Evolutionary conservation across 2,113 vertebrate genomes (phyloP).

Genomic region (Tylochromis polylepis): DNA sequence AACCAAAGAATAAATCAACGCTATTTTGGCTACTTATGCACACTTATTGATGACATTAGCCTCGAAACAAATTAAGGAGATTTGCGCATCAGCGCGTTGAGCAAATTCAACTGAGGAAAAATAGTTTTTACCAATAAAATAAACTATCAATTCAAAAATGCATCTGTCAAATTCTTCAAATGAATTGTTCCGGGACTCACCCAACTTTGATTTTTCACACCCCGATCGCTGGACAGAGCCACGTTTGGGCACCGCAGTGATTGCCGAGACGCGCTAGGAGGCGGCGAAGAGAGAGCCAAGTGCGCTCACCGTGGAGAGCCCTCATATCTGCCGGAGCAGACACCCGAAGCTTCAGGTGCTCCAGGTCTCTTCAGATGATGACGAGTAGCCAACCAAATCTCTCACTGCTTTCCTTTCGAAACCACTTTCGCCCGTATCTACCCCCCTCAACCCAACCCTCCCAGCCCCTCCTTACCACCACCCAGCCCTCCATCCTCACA

Average conservation of each 20-base stretch:
- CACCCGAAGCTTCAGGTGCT: conserved; percentile 36
- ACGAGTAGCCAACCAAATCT: conserved; percentile 32
- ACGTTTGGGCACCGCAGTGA: neutral
- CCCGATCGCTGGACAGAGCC: neutral
- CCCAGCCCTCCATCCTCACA: neutral
- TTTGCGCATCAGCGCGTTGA: neutral
- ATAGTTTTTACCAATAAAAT: neutral
- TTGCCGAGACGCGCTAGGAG: neutral
- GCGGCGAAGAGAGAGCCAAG: neutral
- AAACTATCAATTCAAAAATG: neutral
- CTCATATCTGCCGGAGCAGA: neutral
- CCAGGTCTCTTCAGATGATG: conserved; percentile 36
- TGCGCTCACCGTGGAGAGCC: conserved; percentile 32
- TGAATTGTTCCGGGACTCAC: conserved; percentile 18
- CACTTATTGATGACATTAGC: neutral
- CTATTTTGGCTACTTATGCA: neutral
- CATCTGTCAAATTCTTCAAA: neutral
- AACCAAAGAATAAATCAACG: neutral
- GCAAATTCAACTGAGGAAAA: neutral
- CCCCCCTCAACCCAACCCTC: neutral
- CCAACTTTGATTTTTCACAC: conserved; percentile 2
- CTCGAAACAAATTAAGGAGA: neutral
- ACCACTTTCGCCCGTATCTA: neutral
- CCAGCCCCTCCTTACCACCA: neutral
- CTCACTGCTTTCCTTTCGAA: conserved; percentile 30